phyloP scores from a whole-genome alignment of 2,797 vertebrate genomes.

The Dermochelys coriacea region DNA sequence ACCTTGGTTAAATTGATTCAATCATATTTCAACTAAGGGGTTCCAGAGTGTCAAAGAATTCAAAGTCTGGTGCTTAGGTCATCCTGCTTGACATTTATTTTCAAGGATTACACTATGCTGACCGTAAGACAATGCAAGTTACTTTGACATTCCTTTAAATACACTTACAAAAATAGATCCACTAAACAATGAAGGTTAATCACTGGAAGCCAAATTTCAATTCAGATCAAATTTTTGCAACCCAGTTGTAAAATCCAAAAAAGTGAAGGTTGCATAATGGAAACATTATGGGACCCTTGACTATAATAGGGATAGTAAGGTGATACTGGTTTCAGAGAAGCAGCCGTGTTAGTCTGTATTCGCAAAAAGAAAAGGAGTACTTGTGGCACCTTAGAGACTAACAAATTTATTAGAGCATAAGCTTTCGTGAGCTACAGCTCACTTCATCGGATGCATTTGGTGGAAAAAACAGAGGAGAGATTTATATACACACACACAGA shows the following conservation, averaged over 20 bases:
- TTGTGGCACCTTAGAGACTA: too few species aligned
- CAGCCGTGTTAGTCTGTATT: too few species aligned
- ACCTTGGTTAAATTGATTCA: not conserved
- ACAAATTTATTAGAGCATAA: too few species aligned
- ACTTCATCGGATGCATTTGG: too few species aligned
- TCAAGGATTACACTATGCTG: not conserved
- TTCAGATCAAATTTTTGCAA: not conserved
- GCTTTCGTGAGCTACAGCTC: too few species aligned
- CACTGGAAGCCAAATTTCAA: not conserved
- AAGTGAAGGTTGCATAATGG: not conserved
- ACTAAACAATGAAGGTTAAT: not conserved
- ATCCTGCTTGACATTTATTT: not conserved
- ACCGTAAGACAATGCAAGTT: not conserved
- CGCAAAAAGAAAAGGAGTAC: too few species aligned
- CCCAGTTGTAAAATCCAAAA: not conserved
- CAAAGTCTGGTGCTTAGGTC: not conserved
- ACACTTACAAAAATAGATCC: not conserved
- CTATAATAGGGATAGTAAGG: not conserved
- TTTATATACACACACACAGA: too few species aligned
- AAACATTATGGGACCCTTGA: not conserved
- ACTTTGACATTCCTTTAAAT: not conserved
- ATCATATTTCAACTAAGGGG: not conserved
- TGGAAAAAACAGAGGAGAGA: too few species aligned
- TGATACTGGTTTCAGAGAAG: too few species aligned
- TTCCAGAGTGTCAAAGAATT: not conserved